Conservation (phyloP, 1,140 invertebrate species). For the Bombus ignitus region DNA sequence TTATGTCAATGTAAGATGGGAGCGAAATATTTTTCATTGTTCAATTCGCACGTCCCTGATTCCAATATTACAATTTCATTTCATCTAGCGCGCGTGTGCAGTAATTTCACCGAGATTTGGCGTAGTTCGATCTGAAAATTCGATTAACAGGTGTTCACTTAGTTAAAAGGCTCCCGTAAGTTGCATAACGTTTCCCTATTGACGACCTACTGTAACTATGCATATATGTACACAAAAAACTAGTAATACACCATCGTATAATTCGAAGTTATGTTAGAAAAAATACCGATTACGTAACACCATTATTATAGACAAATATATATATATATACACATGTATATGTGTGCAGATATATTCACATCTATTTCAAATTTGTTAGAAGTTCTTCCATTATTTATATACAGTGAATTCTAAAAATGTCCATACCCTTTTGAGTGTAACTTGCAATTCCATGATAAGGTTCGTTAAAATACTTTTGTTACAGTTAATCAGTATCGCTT, state of each 20-base stretch:
- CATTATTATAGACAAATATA: background rate
- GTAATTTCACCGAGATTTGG: background rate
- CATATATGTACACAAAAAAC: background rate
- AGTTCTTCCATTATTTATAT: background rate
- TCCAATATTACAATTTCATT: background rate
- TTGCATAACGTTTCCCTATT: background rate
- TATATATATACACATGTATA: background rate
- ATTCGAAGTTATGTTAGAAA: background rate
- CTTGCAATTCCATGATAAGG: background rate
- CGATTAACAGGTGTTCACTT: constrained; percentile 17
- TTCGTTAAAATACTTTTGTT: background rate
- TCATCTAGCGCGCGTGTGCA: background rate
- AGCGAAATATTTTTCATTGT: background rate
- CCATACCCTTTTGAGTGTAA: background rate
- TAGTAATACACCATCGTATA: background rate
- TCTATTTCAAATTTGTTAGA: background rate
- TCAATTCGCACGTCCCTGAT: background rate
- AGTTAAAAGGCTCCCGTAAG: background rate
- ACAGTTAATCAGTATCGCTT: background rate
- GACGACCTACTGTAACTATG: background rate
- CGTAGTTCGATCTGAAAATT: background rate
- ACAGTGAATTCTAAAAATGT: background rate
- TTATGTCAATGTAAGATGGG: background rate
- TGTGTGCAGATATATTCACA: background rate
- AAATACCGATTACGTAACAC: constrained; percentile 4